phyloP scores from a whole-genome alignment of 2,797 vertebrate species.

The Microctenopoma lineatum region DNA sequence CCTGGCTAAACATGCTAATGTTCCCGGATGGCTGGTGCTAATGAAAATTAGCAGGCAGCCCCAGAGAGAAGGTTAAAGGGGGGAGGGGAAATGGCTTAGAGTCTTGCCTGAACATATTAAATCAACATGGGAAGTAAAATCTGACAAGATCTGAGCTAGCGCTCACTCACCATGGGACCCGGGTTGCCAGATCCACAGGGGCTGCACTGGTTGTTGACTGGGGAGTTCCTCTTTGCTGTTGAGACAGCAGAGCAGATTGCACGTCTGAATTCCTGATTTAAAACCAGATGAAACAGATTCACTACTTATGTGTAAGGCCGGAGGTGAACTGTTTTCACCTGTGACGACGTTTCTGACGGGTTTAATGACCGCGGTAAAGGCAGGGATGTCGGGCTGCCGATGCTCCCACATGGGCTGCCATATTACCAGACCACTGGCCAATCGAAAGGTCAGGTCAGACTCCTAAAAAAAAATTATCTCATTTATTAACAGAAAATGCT shows the following conservation, averaged over 20 bases:
- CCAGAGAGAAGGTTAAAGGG: constrained; percentile 17
- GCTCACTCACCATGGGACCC: constrained; percentile 80
- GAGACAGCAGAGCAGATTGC: constrained; percentile 40
- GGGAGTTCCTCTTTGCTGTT: constrained; percentile 96
- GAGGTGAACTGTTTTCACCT: constrained; percentile 77
- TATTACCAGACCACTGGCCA: constrained; percentile 96
- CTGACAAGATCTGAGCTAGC: constrained; percentile 21
- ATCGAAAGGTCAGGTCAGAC: constrained; percentile 96
- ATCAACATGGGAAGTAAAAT: constrained; percentile 40
- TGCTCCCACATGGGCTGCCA: constrained; percentile 99
- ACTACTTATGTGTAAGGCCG: constrained; percentile 60
- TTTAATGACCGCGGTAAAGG: constrained; percentile 93
- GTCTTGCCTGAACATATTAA: constrained; percentile 35
- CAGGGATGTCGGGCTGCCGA: constrained; percentile 93
- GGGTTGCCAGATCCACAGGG: constrained; percentile 90
- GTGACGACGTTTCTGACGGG: constrained; percentile 94
- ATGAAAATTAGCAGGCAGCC: constrained; percentile 63
- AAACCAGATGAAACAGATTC: constrained; percentile 13
- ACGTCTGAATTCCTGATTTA: constrained; percentile 44
- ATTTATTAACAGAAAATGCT: background rate
- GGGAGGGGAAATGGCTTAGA: constrained; percentile 31
- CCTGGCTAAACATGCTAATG: constrained; percentile 47
- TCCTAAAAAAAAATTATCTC: constrained; percentile 80
- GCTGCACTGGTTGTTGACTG: constrained; percentile 89
- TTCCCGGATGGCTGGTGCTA: constrained; percentile 54